Percentiles rank a stretch among this genome's conserved stretches.
phyloP scores from a whole-genome alignment of 2,888 invertebrate genomes.

The Monoplex corrugatus region DNA sequence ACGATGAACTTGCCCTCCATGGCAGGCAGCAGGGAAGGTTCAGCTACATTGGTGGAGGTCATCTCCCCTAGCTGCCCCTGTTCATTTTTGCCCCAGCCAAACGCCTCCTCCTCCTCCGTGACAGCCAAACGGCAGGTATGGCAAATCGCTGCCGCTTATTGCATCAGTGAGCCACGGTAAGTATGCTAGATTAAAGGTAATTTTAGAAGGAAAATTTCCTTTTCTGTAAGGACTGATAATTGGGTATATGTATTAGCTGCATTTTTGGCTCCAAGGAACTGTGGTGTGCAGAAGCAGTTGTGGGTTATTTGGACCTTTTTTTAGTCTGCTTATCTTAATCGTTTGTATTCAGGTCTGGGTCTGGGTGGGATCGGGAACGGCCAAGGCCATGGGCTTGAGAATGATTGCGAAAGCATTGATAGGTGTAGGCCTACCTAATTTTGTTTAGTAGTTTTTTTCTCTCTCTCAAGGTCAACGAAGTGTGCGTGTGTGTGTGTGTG shows the following conservation, averaged over 20 bases:
- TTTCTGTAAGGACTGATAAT: too few species aligned
- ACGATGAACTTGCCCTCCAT: slow-evolving; percentile 85
- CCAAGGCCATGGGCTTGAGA: too few species aligned
- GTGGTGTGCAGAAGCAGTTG: slow-evolving; percentile 94
- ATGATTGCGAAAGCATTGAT: too few species aligned
- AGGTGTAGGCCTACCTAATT: too few species aligned
- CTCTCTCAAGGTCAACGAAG: too few species aligned
- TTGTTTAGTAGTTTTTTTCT: too few species aligned
- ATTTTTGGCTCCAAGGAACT: too few species aligned
- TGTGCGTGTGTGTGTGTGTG: too few species aligned
- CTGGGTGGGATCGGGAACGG: slow-evolving; percentile 93
- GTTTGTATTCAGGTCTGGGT: too few species aligned
- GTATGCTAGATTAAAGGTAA: too few species aligned
- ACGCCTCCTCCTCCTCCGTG: slow-evolving; percentile 86
- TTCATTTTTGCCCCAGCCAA: slow-evolving; percentile 91
- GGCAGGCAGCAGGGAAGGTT: slow-evolving; percentile 84
- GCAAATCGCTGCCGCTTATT: slow-evolving; percentile 96
- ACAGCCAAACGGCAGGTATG: slow-evolving; percentile 93
- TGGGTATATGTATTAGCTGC: too few species aligned
- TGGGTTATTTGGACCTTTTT: slow-evolving; percentile 97
- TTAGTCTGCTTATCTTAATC: slow-evolving; percentile 92
- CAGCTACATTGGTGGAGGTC: slow-evolving; percentile 78
- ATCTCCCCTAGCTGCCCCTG: slow-evolving; percentile 83
- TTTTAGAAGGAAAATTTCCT: too few species aligned
- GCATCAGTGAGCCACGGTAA: slow-evolving; percentile 91